phyloP scores from a whole-genome alignment of 2,797 vertebrate species.

The Oceanodroma leucorhoa region DNA sequence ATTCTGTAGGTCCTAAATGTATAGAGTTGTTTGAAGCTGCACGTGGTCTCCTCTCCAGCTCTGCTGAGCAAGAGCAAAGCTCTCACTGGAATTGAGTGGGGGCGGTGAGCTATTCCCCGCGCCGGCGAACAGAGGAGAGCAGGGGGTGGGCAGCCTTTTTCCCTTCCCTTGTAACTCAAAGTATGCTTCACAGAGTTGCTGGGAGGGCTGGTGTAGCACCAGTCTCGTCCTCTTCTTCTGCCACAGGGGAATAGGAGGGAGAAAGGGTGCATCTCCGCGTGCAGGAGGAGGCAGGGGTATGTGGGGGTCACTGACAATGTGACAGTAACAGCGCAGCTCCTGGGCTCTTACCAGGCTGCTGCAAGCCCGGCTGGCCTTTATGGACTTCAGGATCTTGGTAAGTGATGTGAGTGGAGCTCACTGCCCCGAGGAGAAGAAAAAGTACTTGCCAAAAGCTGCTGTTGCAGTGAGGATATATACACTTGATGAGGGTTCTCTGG shows the following conservation, averaged over 20 bases:
- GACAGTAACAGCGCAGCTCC: background rate
- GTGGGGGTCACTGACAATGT: too few species aligned
- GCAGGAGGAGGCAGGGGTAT: background rate
- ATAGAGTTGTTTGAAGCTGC: background rate
- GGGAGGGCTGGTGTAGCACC: background rate
- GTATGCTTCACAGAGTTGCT: background rate
- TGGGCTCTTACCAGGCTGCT: background rate
- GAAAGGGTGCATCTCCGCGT: accelerated
- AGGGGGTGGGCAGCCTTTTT: background rate
- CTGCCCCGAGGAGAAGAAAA: background rate
- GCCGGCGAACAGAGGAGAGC: background rate
- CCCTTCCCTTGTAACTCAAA: background rate
- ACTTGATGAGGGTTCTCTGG: background rate
- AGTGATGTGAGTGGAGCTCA: background rate
- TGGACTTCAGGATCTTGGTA: background rate
- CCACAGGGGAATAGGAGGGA: background rate
- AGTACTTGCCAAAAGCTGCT: background rate
- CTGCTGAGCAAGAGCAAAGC: background rate
- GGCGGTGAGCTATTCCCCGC: background rate
- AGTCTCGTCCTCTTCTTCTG: background rate
- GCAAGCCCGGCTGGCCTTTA: background rate
- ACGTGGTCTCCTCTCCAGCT: background rate
- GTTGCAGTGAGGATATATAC: background rate
- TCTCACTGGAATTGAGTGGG: background rate
- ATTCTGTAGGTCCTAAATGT: background rate